Evolutionary conservation across 2,113 vertebrate genomes (phyloP), one percentile per base, ranked within the genome.

Genomic region (Tachysurus vachellii): DNA sequence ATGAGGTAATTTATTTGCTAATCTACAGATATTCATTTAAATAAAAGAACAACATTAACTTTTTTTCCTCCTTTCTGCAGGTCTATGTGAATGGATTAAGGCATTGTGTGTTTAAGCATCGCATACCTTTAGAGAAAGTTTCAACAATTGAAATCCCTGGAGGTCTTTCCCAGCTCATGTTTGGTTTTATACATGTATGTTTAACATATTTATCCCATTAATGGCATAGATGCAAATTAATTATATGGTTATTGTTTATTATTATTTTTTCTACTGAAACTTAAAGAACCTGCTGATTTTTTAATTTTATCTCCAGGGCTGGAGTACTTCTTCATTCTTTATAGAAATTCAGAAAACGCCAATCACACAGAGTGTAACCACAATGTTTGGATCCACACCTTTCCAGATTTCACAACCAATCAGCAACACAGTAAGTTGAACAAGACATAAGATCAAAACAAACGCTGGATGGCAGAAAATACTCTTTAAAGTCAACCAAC

Each of bases 1-100:
- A 84, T 80, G 56, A 89, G 88, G 88, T 86, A 13, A 80, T 66
- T 42, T 62, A 28, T 16, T 26, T 76, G 4, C 12, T 80, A 12
- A 17, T 68, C 13, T 28, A 12, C 3, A 28, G 26, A 36, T 3
- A 36, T 70, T 70, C 36, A 73, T 73, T 73, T 19, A 23, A 47
- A 75, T 75, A 75, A 75, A 47, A 23, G 7, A 73, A 44, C 66
- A 44, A 36, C 36, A 36, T 73, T 36, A 36, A 36, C 36, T 36
- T 36, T 36, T 36, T 53, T 28, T 10, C 42, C 4, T 28, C 14
- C 1, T 9, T 28, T 73, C n/a, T 42, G 50, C 50, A 68, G 23
- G 53, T 85, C 0, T 70, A 85, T 73, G 68, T 76, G 31, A 87
- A 87, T 36, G 54, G 56, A 0, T 4, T 5, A 14, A 47, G 19